Evolutionary conservation across 2,797 vertebrate genomes (phyloP).

Genomic region (Eleutherodactylus coqui): DNA sequence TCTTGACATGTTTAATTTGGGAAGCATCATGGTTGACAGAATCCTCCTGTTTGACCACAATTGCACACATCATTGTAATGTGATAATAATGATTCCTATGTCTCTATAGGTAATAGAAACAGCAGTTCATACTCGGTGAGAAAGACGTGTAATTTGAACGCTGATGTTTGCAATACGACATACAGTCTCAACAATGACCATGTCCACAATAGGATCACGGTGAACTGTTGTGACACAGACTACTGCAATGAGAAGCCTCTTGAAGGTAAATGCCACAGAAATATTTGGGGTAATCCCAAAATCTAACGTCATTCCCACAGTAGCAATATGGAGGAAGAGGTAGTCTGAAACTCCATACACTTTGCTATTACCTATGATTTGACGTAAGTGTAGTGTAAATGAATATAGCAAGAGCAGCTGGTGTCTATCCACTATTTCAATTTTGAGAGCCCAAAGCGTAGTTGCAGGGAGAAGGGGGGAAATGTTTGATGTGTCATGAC

Average conservation of each 20-base stretch:
- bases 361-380: too few relatives aligned
- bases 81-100: background rate
- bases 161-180: background rate
- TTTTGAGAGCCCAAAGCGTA: too few relatives aligned
- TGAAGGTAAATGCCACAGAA: slow-evolving; percentile 1
- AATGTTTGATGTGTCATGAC: too few relatives aligned
- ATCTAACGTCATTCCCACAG: too few relatives aligned
- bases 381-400: too few relatives aligned
- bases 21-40: background rate
- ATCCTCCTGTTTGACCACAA: background rate
- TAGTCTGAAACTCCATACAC: too few relatives aligned
- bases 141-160: slow-evolving; percentile 24
- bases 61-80: background rate
- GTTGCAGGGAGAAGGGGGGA: too few relatives aligned
- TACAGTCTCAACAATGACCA: background rate
- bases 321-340: too few relatives aligned
- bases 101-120: background rate
- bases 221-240: slow-evolving; percentile 21
- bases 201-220: background rate
- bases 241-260: background rate
- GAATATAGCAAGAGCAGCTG: too few relatives aligned
- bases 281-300: too few relatives aligned
- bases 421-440: too few relatives aligned
- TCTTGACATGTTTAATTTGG: too few relatives aligned
- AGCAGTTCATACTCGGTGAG: background rate